Conservation (phyloP, 2,797 vertebrate species). For the Astyanax mexicanus region DNA sequence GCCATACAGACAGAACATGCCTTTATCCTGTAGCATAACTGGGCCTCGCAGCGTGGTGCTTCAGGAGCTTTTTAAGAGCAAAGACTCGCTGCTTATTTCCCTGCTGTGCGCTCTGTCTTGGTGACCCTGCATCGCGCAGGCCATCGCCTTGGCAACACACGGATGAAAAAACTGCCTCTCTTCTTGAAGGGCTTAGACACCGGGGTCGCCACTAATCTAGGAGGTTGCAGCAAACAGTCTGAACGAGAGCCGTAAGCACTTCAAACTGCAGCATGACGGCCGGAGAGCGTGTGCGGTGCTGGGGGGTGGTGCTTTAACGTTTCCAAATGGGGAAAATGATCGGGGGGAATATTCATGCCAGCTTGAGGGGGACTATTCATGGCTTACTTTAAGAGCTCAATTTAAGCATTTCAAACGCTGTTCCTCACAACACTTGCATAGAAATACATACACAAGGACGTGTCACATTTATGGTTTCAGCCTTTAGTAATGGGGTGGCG, state of each 20-base stretch:
- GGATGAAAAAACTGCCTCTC: slow-evolving; percentile 69
- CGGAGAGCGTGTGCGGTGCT: slow-evolving; percentile 61
- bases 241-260: slow-evolving; percentile 73
- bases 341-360: slow-evolving; percentile 63
- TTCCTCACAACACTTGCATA: slow-evolving; percentile 14
- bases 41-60: slow-evolving; percentile 18
- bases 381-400: slow-evolving; percentile 41
- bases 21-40: slow-evolving; percentile 24
- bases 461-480: slow-evolving; percentile 48
- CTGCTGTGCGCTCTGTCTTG: slow-evolving; percentile 48
- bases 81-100: slow-evolving; percentile 47
- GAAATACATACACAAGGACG: slow-evolving; percentile 25
- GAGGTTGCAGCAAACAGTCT: slow-evolving; percentile 75
- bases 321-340: slow-evolving; percentile 62
- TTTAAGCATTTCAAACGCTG: slow-evolving; percentile 41
- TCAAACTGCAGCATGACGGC: slow-evolving; percentile 68
- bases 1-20: slow-evolving; percentile 31
- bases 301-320: slow-evolving; percentile 54
- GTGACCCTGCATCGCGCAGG: slow-evolving; percentile 71
- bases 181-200: slow-evolving; percentile 74
- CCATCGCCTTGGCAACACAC: slow-evolving; percentile 79
- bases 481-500: neutral
- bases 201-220: slow-evolving; percentile 77
- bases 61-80: slow-evolving; percentile 39
- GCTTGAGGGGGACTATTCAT: slow-evolving; percentile 56